phyloP scores from a whole-genome alignment of 92 coral and sea anemone species.

The Paramuricea clavata region DNA sequence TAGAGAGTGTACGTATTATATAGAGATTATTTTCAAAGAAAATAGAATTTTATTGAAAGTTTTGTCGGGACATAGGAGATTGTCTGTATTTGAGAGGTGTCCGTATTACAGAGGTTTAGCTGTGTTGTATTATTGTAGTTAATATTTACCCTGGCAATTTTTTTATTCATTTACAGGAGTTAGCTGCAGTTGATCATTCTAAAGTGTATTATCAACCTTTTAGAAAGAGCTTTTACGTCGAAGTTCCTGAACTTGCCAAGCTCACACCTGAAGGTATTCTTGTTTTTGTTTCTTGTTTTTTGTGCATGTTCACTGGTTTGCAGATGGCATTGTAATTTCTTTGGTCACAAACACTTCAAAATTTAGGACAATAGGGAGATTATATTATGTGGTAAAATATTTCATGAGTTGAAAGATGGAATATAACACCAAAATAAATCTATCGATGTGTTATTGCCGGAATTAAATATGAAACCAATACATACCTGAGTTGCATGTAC shows the following conservation, averaged over 20 bases:
- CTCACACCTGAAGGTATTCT: conserved; percentile 90
- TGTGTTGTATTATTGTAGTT: too few relatives aligned
- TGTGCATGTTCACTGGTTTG: too few relatives aligned
- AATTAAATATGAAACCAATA: too few relatives aligned
- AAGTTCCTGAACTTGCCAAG: conserved; percentile 93
- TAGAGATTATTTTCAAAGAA: not conserved
- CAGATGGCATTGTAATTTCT: too few relatives aligned
- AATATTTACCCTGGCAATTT: not conserved
- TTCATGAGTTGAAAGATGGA: too few relatives aligned
- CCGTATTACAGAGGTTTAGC: not conserved
- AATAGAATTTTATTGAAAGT: not conserved
- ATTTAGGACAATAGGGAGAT: too few relatives aligned
- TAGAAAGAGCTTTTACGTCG: conserved; percentile 93
- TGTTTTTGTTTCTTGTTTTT: not conserved
- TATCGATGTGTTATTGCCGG: too few relatives aligned
- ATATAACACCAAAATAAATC: too few relatives aligned
- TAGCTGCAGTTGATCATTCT: conserved; percentile 92
- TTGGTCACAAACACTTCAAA: too few relatives aligned
- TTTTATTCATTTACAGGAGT: conserved; percentile 71
- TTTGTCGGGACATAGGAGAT: not conserved
- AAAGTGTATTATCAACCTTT: conserved; percentile 90
- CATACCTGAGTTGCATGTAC: too few relatives aligned
- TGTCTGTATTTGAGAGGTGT: too few relatives aligned
- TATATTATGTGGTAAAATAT: too few relatives aligned
- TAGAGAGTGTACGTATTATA: not conserved